phyloP scores from a whole-genome alignment of 2,113 vertebrate species.

The Cnemophilus loriae region DNA sequence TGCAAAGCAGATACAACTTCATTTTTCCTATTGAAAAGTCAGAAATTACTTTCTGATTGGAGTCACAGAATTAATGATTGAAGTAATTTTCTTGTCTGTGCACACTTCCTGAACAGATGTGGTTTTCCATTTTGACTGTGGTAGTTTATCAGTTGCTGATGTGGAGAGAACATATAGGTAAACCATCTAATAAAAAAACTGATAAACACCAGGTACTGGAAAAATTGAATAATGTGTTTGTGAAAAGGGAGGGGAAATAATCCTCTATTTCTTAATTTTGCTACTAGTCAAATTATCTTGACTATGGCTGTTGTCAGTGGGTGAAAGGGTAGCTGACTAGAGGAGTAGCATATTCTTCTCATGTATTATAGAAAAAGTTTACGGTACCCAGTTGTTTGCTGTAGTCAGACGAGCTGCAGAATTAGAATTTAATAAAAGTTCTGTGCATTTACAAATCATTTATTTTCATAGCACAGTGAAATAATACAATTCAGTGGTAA shows the following conservation, averaged over 20 bases:
- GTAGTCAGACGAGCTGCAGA: neutral
- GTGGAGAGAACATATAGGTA: neutral
- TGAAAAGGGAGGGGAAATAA: neutral
- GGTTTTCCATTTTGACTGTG: conserved; percentile 25
- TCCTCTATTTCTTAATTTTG: neutral
- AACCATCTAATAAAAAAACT: neutral
- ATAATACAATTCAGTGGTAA: neutral
- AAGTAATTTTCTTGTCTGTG: conserved; percentile 16
- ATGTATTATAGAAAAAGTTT: neutral
- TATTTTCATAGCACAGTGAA: neutral
- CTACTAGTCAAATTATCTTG: neutral
- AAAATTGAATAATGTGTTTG: neutral
- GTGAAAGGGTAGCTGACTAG: neutral
- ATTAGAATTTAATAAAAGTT: neutral
- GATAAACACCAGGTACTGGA: neutral
- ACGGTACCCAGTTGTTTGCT: neutral
- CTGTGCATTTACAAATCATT: neutral
- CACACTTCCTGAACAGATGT: conserved; percentile 1
- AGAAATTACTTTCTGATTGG: neutral
- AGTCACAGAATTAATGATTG: conserved; percentile 9
- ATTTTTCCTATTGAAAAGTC: conserved; percentile 36
- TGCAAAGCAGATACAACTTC: neutral
- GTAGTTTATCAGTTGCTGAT: conserved; percentile 15
- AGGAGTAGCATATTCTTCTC: neutral
- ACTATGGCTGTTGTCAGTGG: neutral